Evolutionary conservation across 2,888 invertebrate genomes (phyloP).

Genomic region (Euproctis similis): DNA sequence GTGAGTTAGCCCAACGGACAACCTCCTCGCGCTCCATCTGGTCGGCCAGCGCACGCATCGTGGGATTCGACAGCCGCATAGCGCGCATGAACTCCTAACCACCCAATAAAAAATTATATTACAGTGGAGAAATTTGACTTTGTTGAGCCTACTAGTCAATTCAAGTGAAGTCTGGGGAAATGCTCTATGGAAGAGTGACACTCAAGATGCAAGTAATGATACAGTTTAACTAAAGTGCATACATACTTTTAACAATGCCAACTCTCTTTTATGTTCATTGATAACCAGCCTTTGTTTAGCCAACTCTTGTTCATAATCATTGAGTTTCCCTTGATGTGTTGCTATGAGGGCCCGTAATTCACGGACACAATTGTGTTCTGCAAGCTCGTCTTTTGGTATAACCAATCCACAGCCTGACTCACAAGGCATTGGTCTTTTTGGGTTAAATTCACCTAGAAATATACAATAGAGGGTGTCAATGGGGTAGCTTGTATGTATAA

Average conservation of each 20-base stretch:
- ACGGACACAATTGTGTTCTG: slow-evolving; percentile 95
- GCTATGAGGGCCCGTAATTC: slow-evolving; percentile 90
- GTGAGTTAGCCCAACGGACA: slow-evolving; percentile 88
- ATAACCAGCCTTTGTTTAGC: slow-evolving; percentile 91
- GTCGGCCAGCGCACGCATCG: slow-evolving; percentile 93
- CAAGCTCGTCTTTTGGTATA: slow-evolving; percentile 95
- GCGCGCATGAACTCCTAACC: slow-evolving; percentile 93
- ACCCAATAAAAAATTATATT: too few relatives aligned
- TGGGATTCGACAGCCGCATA: slow-evolving; percentile 92
- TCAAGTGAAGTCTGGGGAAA: too few relatives aligned
- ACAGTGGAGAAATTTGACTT: too few relatives aligned
- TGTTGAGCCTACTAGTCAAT: too few relatives aligned
- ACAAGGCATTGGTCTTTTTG: slow-evolving; percentile 94
- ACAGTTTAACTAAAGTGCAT: background rate
- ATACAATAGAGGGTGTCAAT: background rate
- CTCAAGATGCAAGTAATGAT: too few relatives aligned
- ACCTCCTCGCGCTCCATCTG: slow-evolving; percentile 97
- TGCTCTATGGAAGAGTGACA: too few relatives aligned
- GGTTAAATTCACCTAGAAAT: slow-evolving; percentile 79
- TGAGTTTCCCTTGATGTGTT: slow-evolving; percentile 89
- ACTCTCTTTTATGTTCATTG: slow-evolving; percentile 91
- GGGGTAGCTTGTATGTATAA: too few relatives aligned
- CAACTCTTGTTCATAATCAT: slow-evolving; percentile 90
- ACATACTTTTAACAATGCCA: slow-evolving; percentile 87
- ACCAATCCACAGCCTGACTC: slow-evolving; percentile 95